These are phyloP conservation scores for Callipepla squamata DNA, from an alignment of 2,113 vertebrate species.

Conservation along the genomic window DNA sequence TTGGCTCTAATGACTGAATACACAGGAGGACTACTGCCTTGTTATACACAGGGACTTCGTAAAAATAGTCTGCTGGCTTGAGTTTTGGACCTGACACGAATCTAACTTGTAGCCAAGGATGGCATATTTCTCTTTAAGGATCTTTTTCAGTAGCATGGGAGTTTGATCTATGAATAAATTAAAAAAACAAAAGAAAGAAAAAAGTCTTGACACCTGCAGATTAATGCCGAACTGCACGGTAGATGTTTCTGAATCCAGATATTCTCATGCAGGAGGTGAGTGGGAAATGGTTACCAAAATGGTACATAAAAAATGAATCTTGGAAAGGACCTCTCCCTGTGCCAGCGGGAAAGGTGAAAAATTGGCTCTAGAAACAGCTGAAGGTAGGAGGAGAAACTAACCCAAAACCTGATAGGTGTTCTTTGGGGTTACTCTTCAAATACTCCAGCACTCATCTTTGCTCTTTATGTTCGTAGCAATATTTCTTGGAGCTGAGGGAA, in stretches of 20 bases:
- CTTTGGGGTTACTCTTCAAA: constrained; percentile 22
- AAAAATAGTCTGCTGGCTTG: background rate
- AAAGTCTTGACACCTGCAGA: background rate
- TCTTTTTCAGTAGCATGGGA: background rate
- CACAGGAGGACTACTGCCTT: background rate
- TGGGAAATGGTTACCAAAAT: background rate
- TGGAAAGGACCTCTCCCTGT: background rate
- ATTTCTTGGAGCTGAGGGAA: background rate
- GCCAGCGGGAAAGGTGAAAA: background rate
- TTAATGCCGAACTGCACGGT: background rate
- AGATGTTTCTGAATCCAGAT: constrained; percentile 12
- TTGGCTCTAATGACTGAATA: background rate
- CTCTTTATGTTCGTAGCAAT: background rate
- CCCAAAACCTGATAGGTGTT: background rate
- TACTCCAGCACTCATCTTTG: background rate
- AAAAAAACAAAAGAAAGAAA: background rate
- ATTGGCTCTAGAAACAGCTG: background rate
- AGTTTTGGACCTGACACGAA: background rate
- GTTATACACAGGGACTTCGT: background rate
- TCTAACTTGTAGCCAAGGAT: background rate
- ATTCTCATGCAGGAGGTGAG: background rate
- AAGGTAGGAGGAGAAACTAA: background rate
- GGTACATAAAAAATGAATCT: background rate
- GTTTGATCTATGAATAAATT: background rate
- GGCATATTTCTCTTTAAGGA: background rate